These are phyloP conservation scores for Cuniculus paca DNA, from an alignment of 2,797 vertebrate species.

Conservation along the genomic window DNA sequence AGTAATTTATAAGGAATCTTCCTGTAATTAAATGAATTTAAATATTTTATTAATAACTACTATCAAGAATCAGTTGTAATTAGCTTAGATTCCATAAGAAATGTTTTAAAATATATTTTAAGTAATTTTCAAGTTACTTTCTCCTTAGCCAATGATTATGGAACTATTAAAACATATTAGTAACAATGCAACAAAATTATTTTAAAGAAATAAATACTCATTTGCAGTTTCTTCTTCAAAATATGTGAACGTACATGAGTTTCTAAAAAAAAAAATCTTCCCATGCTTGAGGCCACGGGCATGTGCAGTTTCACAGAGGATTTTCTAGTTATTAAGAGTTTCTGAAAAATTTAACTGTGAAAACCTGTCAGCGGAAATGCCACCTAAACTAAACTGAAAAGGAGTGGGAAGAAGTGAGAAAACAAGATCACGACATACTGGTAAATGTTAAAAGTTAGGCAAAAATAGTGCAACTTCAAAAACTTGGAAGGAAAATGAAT, in stretches of 20 bases:
- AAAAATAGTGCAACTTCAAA: conserved; percentile 26
- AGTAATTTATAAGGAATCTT: neutral
- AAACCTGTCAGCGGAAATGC: conserved; percentile 54
- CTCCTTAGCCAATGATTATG: conserved; percentile 25
- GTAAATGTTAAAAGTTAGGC: conserved; percentile 46
- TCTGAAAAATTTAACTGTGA: conserved; percentile 59
- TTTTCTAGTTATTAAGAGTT: conserved; percentile 58
- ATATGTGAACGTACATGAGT: neutral
- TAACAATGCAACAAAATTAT: neutral
- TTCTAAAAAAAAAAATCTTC: neutral
- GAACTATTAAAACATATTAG: conserved; percentile 50
- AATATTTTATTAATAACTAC: conserved; percentile 10
- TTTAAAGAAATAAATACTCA: conserved; percentile 22
- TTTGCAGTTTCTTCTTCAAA: neutral
- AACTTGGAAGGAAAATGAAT: conserved; percentile 12
- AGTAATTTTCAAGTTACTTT: conserved; percentile 35
- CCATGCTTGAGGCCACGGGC: neutral
- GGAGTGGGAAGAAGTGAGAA: conserved; percentile 71
- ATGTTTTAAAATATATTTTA: conserved; percentile 40
- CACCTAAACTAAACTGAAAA: conserved; percentile 64
- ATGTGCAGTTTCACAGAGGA: conserved; percentile 47
- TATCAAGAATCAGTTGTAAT: conserved; percentile 48
- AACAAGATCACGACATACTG: conserved; percentile 32
- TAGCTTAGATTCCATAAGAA: conserved; percentile 62
- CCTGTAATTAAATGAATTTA: neutral